Evolutionary conservation across 2,888 invertebrate genomes (phyloP), one percentile per base, ranked within the genome.

Genomic region (Phasia obesa): DNA sequence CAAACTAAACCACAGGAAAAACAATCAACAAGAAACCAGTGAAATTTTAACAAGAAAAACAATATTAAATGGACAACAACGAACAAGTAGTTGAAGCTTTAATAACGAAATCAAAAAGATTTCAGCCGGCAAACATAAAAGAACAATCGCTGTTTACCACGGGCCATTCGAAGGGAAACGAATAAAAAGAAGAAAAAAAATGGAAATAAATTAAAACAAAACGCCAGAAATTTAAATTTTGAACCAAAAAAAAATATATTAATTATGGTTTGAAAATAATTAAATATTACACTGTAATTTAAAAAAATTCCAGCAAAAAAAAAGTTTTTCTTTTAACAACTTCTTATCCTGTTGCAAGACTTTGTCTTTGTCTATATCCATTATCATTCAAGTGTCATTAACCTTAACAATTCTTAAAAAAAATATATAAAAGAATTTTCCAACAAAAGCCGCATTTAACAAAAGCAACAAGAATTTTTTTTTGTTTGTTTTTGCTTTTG

Each of bases 111-210:
- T 90, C 90, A 89, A 88, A 89, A 89, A 89, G 88, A 89, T 88
- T 89, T 89, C 87, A 90, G 87, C 89, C 89, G 89, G 89, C 90
- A 89, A 88, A 89, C 89, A 88, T 87, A 87, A 87, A 87, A 89
- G 89, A 89, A 89, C 88, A 88, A 87, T 85, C 62, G 65, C 65
- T 57, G 17, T 86, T 86, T 85, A 31, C 21, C 44, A 75, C 74
- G 74, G 80, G 80, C 17, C 44, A 69, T 65, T 53, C 27, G 31
- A 59, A 49, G 6, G 44, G 42, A 31, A n/a, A 38, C 38, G 6
- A 57, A 23, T 31, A 38, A 38, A 59, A 19, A 49, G 17, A 4
- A 31, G 13, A 47, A 42, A n/a, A 35, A 9, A 23, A 49, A n/a
- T 23, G 11, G 5, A n/a, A 64, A 57, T 0, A 27, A 19, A 59